A percentile compares a stretch with the other conserved stretches of the same genome.
Conservation (phyloP, 2,113 vertebrate species). For the Chiloscyllium plagiosum region DNA sequence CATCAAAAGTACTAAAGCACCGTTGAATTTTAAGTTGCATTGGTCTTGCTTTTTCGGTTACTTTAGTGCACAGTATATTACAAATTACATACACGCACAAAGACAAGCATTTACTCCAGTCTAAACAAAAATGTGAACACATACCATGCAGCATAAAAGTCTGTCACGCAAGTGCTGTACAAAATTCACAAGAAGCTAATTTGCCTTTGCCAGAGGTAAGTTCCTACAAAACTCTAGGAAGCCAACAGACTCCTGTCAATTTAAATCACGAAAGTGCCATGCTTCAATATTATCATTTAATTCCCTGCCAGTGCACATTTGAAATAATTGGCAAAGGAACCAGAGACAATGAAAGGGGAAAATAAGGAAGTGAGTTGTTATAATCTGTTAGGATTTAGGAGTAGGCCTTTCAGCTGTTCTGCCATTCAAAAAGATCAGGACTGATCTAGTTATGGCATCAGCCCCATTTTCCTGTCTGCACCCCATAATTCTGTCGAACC, state of each 20-base stretch:
- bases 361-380: background rate
- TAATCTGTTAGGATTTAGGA: background rate
- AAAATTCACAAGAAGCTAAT: background rate
- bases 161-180: background rate
- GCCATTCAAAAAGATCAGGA: no score
- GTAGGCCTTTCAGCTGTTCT: no score
- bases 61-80: background rate
- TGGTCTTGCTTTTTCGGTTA: background rate
- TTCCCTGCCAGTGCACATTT: background rate
- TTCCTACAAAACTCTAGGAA: background rate
- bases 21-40: background rate
- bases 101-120: background rate
- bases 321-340: background rate
- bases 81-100: background rate
- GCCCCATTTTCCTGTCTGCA: no score
- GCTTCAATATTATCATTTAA: background rate
- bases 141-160: background rate
- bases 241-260: background rate
- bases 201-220: background rate
- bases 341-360: background rate
- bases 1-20: background rate
- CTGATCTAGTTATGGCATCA: no score
- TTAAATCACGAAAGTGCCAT: background rate
- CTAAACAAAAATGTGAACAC: background rate
- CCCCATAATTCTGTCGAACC: no score